A percentile compares a stretch with the other conserved stretches of the same genome.
These are phyloP conservation scores for human (Homo sapiens) DNA, from an alignment of 2,113 vertebrate genomes.

Conservation along the genomic window GRCh38 chr14:79164501-79165000, in stretches of 20 bases:
- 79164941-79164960: background rate
- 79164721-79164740: constrained; percentile 18
- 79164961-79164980: background rate
- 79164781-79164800: background rate
- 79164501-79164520: constrained; percentile 37
- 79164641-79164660: background rate
- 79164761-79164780: background rate
- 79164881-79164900: background rate
- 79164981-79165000: background rate
- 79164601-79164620: background rate
- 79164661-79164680: background rate
- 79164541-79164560: constrained; percentile 17
- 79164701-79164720: constrained; percentile 2
- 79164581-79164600: background rate
- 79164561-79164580: background rate
- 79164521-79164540: background rate
- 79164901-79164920: constrained; percentile 6
- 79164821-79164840: constrained; percentile 21
- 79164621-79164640: background rate
- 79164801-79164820: background rate
- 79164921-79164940: constrained; percentile 10
- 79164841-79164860: background rate
- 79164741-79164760: background rate
- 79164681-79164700: background rate
- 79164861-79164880: constrained; percentile 52